A percentile compares a stretch with the other conserved stretches of the same genome.
Evolutionary conservation across 2,888 invertebrate species (phyloP).

Genomic region (Lacanobia oleracea): DNA sequence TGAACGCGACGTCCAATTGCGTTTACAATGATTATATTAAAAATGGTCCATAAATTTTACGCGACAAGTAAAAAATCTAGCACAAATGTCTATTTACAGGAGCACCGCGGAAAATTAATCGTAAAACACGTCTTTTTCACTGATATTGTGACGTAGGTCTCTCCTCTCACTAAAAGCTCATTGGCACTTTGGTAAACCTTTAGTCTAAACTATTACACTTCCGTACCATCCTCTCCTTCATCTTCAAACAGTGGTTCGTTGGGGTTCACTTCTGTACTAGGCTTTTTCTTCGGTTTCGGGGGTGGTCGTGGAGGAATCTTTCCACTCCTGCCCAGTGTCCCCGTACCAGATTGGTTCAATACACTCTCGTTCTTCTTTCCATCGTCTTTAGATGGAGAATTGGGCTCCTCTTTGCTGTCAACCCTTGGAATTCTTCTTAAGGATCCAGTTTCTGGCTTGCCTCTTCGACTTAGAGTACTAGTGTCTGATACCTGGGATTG

Average conservation of each 20-base stretch:
- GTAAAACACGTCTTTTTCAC: slow-evolving; percentile 67
- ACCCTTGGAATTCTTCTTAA: slow-evolving; percentile 82
- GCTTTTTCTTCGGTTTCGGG: slow-evolving; percentile 95
- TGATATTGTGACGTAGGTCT: slow-evolving; percentile 67
- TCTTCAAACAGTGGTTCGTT: slow-evolving; percentile 96
- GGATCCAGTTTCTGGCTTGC: slow-evolving; percentile 89
- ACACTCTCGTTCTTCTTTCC: slow-evolving; percentile 79
- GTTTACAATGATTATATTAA: slow-evolving; percentile 69
- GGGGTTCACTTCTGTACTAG: slow-evolving; percentile 89
- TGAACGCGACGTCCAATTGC: slow-evolving; percentile 62
- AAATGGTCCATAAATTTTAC: slow-evolving; percentile 88
- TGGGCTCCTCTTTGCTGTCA: slow-evolving; percentile 79
- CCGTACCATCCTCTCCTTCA: slow-evolving; percentile 97
- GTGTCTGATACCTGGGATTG: slow-evolving; percentile 81
- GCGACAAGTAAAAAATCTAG: slow-evolving; percentile 90
- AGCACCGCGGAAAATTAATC: slow-evolving; percentile 87
- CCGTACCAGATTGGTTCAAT: slow-evolving; percentile 86
- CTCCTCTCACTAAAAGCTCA: slow-evolving; percentile 84
- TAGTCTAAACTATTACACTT: slow-evolving; percentile 92
- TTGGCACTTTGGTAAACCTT: slow-evolving; percentile 86
- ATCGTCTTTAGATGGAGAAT: slow-evolving; percentile 85
- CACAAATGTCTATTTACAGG: slow-evolving; percentile 88
- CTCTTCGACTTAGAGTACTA: slow-evolving; percentile 85
- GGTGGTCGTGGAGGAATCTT: slow-evolving; percentile 96
- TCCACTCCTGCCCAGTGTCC: slow-evolving; percentile 87